Base-by-base conservation (phyloP, 2,888 invertebrate genomes). In the Danaus chrysippus region DNA sequence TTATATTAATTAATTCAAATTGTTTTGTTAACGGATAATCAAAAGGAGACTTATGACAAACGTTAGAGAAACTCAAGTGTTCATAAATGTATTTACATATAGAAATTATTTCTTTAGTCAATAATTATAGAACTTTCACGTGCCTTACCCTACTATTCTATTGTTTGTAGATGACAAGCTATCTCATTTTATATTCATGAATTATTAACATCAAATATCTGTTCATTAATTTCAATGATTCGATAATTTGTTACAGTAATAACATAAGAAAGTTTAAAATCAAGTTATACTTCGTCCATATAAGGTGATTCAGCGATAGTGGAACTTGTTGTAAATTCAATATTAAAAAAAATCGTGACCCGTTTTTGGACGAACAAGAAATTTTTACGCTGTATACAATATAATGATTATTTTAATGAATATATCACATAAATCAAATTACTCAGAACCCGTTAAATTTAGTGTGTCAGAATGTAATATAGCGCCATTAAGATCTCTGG, bases 41-140 rank as follows among this genome's bases (percentile, higher is more conserved):
- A 5, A 23, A 5, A 23, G 1, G 23, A 34, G 23, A 34, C 6
- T 34, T 17, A 17, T 17, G 3, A 49, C 13, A 8, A 15, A 17
- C 10, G 10, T 10, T 49, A 49, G 49, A 9, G 6, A 49, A 49
- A 49, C 11, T 49, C 11, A 17, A 49, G 17, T 49, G 17, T 49
- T 5, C 2, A 17, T 17, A 17, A 49, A 49, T 34, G 23, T 44
- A 58, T 66, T 64, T 62, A 67, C 60, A 58, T 17, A 49, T 62
- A 59, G 54, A 54, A 46, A n/a, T 53, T 59, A 44, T 55, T 56
- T 54, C 58, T 61, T 61, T 56, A 52, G 56, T 56, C 63, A 68
- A 67, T 69, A 69, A 72, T 70, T 65, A 68, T 65, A 54, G 61
- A 49, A 69, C 71, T 75, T 73, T 73, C 73, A 63, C 72, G 65